Evolutionary conservation across 2,797 vertebrate species (phyloP).

Genomic region (Chelmon rostratus): DNA sequence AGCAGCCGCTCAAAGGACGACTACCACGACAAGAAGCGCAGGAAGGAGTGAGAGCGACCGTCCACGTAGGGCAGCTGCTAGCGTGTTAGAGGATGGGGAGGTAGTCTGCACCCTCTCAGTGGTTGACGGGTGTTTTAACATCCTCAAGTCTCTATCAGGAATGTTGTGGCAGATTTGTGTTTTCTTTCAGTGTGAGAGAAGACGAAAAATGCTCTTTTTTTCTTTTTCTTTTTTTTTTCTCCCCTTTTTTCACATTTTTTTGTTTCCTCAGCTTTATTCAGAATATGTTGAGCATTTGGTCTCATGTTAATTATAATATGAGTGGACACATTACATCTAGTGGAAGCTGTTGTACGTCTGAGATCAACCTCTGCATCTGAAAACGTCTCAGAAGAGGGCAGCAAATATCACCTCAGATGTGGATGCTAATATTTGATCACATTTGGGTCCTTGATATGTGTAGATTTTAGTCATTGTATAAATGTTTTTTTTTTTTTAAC

Average conservation of each 20-base stretch:
- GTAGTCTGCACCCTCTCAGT: not conserved
- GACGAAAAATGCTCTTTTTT: no score
- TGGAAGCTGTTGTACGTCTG: not conserved
- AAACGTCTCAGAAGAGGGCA: slow-evolving; percentile 10
- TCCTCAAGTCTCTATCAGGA: slow-evolving; percentile 27
- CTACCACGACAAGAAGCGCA: slow-evolving; percentile 97
- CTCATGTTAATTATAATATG: not conserved
- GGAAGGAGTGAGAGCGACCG: slow-evolving; percentile 90
- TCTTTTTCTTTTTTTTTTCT: no score
- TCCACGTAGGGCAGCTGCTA: not conserved
- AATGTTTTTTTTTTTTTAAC: slow-evolving; percentile 4
- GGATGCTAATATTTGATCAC: not conserved
- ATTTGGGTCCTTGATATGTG: slow-evolving; percentile 22
- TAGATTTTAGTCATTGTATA: slow-evolving; percentile 14
- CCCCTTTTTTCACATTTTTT: not conserved
- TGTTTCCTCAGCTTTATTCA: slow-evolving; percentile 1
- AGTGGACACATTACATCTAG: not conserved
- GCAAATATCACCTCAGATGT: slow-evolving; percentile 10
- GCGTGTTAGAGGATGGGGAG: not conserved
- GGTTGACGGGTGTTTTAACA: slow-evolving; percentile 24
- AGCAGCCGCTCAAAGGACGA: slow-evolving; percentile 96
- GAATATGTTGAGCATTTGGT: slow-evolving; percentile 7
- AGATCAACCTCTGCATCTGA: slow-evolving; percentile 16
- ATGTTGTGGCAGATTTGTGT: slow-evolving; percentile 17
- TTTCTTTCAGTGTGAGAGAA: slow-evolving; percentile 17